phyloP scores from a whole-genome alignment of 2,888 invertebrate species.

The Homarus gammarus region DNA sequence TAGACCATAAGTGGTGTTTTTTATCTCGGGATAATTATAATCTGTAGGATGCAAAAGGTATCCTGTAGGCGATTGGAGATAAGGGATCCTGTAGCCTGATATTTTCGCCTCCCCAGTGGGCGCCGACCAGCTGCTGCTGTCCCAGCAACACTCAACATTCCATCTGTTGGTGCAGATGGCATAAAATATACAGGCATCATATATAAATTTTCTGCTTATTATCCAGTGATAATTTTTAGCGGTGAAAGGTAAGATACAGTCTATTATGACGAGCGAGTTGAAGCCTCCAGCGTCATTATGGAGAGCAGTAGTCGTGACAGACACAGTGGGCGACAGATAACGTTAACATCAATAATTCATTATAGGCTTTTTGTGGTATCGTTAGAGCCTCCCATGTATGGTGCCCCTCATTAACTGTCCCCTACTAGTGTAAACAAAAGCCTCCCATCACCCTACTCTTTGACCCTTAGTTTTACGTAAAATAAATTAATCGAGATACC shows the following conservation, averaged over 20 bases:
- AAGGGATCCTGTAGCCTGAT: background rate
- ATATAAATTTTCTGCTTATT: too few relatives aligned
- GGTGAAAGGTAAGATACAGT: too few relatives aligned
- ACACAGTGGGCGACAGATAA: background rate
- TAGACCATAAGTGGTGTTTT: background rate
- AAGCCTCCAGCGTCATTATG: too few relatives aligned
- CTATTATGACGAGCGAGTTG: too few relatives aligned
- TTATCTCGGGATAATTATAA: background rate
- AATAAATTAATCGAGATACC: too few relatives aligned
- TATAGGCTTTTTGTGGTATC: conserved; percentile 10
- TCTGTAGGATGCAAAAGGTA: background rate
- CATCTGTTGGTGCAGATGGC: background rate
- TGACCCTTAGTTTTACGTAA: too few relatives aligned
- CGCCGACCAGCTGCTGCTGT: background rate
- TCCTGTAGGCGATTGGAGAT: background rate
- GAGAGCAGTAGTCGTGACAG: background rate
- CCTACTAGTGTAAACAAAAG: too few relatives aligned
- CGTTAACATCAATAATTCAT: conserved; percentile 39
- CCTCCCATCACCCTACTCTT: too few relatives aligned
- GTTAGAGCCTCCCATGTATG: conserved; percentile 23
- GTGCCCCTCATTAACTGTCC: conserved; percentile 22
- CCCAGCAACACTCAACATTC: background rate
- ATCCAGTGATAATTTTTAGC: too few relatives aligned
- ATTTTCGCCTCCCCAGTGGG: background rate
- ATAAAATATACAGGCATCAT: background rate